These are phyloP conservation scores for Caenorhabditis elegans DNA, from an alignment of 1,140 invertebrate species.

Conservation along the genomic window DNA sequence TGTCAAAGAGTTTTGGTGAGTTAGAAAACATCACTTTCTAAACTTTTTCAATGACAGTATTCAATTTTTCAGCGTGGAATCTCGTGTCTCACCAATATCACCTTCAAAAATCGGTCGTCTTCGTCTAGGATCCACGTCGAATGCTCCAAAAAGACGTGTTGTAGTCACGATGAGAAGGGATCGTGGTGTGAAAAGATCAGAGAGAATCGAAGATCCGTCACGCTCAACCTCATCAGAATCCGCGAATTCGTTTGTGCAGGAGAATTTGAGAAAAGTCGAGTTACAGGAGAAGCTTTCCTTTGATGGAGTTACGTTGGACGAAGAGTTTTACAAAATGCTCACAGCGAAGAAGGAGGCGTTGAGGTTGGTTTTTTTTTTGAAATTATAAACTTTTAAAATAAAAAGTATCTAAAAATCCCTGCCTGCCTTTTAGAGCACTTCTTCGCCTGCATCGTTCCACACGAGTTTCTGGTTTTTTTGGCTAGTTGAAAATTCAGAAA, in stretches of 20 bases:
- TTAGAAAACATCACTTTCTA: too few species aligned
- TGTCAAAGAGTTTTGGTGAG: slow-evolving; percentile 23
- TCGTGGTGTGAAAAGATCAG: background rate
- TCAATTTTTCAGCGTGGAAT: background rate
- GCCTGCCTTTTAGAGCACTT: too few species aligned
- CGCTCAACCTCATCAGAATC: background rate
- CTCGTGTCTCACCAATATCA: background rate
- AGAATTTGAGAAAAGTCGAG: background rate
- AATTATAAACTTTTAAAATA: too few species aligned
- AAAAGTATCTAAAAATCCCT: too few species aligned
- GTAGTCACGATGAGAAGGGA: slow-evolving; percentile 11
- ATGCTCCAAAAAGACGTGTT: background rate
- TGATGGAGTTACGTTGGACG: slow-evolving; percentile 7
- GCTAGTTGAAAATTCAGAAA: too few species aligned
- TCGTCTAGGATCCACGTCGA: background rate
- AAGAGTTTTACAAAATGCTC: slow-evolving; percentile 16
- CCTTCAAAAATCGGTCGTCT: background rate
- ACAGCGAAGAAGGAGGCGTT: slow-evolving; percentile 19
- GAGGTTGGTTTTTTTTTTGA: background rate
- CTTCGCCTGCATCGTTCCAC: too few species aligned
- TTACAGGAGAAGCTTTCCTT: slow-evolving; percentile 21
- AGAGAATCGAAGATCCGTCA: slow-evolving; percentile 4
- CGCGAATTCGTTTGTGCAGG: background rate
- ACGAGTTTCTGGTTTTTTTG: too few species aligned
- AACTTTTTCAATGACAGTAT: too few species aligned